A percentile compares a stretch with the other conserved stretches of the same genome.
These are phyloP conservation scores for Menura novaehollandiae DNA, from an alignment of 2,113 vertebrate genomes.

Conservation along the genomic window DNA sequence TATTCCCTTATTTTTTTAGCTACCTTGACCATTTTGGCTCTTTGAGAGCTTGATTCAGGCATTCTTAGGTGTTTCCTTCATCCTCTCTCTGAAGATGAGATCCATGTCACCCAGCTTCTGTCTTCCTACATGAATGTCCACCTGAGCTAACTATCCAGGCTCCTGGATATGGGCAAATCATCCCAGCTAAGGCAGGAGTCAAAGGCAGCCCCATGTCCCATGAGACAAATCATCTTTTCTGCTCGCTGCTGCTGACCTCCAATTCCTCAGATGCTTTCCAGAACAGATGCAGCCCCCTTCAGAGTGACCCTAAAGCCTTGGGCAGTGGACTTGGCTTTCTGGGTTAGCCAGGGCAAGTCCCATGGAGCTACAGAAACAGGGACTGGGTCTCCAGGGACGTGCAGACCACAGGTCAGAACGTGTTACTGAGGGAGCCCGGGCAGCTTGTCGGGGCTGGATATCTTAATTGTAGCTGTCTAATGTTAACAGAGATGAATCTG, in stretches of 20 bases:
- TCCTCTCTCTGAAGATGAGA: background rate
- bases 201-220: background rate
- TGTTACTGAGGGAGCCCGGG: background rate
- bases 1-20: background rate
- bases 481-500: background rate
- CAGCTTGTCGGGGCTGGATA: background rate
- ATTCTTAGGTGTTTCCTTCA: background rate
- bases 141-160: background rate
- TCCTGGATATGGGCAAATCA: background rate
- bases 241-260: background rate
- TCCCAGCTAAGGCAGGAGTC: background rate
- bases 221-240: background rate
- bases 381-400: background rate
- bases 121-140: accelerated
- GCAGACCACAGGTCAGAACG: background rate
- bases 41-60: background rate
- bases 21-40: background rate
- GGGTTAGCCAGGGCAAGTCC: background rate
- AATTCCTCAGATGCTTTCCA: background rate
- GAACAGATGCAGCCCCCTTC: background rate
- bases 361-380: background rate
- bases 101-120: background rate
- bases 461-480: background rate
- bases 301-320: background rate
- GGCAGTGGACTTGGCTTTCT: background rate